Evolutionary conservation across 2,888 invertebrate genomes (phyloP), one percentile per base, ranked within the genome.

Genomic region (Ochropleura leucogaster): DNA sequence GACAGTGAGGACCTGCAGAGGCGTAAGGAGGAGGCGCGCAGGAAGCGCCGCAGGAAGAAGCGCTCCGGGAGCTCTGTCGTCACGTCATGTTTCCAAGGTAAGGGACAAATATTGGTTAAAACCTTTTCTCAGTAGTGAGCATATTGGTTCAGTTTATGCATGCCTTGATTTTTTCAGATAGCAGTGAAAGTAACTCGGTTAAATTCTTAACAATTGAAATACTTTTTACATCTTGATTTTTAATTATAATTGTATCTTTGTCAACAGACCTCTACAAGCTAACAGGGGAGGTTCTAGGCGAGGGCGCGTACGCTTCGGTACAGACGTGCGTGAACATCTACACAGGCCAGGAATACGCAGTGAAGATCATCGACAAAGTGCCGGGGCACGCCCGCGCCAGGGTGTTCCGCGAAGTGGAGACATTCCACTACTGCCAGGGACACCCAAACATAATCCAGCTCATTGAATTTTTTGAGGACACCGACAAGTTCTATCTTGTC

Each of bases 361-460:
- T 99, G 85, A 99, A 99, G 97, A 98, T 99, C 91, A 99, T 99
- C 92, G 98, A 99, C 95, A 99, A 99, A 95, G 98, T 98, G 92
- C 98, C 99, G 87, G 98, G 98, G 85, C 99, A 99, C 96, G 99
- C 99, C 91, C 98, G 99, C 89, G 98, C 98, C 91, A 97, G 99
- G 92, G 99, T 99, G 90, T 99, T 99, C 97, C 98, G 99, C 90
- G 99, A 99, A 96, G 99, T 99, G 92, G 99, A 99, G 97, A 99
- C 99, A 87, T 99, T 99, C 97, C 99, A 99, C 97, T 98, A 99
- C 96, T 99, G 99, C 96, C 98, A 99, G 96, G 99, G 99, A 89
- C 99, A 99, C 97, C 98, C 98, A 82, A 99, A 99, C 95, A 99
- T 99, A 96, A 98, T 99, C 94, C 99, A 99, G 97, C 97, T 99